Evolutionary conservation across 2,888 invertebrate genomes (phyloP).

Genomic region (Rugalucina vietnamica): DNA sequence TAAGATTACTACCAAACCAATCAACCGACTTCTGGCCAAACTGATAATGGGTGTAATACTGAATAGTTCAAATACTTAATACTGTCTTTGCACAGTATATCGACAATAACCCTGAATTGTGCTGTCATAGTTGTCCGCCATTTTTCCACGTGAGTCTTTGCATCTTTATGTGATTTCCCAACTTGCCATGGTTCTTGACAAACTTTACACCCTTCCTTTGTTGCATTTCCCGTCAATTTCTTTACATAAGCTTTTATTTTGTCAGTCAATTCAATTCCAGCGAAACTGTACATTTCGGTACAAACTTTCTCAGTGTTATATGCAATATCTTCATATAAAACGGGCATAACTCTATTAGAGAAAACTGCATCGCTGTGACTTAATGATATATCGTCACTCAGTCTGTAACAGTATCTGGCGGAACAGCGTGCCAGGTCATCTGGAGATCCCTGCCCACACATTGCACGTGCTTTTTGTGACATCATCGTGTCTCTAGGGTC

Average conservation of each 20-base stretch:
- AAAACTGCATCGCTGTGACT: neutral
- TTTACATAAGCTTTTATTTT: neutral
- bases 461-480: neutral
- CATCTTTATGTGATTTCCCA: neutral
- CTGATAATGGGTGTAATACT: neutral
- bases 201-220: neutral
- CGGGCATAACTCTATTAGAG: neutral
- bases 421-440: neutral
- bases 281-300: neutral
- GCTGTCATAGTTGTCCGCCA: neutral
- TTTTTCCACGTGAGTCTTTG: neutral
- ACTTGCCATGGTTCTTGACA: neutral
- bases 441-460: neutral
- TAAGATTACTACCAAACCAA: no score
- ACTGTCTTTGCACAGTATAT: neutral
- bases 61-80: neutral
- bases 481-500: slow-evolving; percentile 1
- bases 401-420: neutral
- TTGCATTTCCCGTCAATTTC: neutral
- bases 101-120: neutral
- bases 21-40: neutral
- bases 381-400: neutral
- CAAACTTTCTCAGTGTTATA: neutral
- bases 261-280: neutral
- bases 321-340: neutral